Base-by-base conservation (phyloP, 2,888 invertebrate species). In the Zootermopsis nevadensis region DNA sequence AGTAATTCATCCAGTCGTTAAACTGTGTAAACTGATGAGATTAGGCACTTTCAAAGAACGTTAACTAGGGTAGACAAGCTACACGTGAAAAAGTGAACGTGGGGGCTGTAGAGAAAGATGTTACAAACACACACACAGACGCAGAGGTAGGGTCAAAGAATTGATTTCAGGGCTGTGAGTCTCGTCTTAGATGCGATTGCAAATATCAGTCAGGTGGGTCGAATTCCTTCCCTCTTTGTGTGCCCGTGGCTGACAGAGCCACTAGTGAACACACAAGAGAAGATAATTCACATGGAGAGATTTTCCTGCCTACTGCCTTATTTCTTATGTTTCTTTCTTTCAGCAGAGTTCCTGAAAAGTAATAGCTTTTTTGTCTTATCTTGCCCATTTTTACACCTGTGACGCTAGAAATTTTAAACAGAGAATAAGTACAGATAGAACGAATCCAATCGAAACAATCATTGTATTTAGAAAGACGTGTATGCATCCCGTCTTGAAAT, bases 241-340 rank as follows among this genome's bases (percentile, higher is more conserved):
- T 69, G 69, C 33, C 33, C 69, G 31, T 10, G 15, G 33, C 33
- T 69, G 30, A 10, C 69, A 69, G 22, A 33, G 31, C 33, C 69
- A 33, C 33, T n/a, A 60, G n/a, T 8, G 60, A 60, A 27, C n/a
- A 12, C n/a, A 60, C n/a, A 12, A 60, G 27, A 10, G 33, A 12
- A 33, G 33, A 30, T 2, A 33, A 69, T 33, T 69, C 69, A 69
- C 33, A 15, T 30, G 69, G 69, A 31, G 69, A 19, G 69, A 69
- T 69, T 69, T 69, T 69, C 69, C 27, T 69, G 69, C 33, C 69
- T 69, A 22, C 69, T 69, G 69, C 69, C 27, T 33, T 69, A 33
- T 0, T 69, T 69, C 69, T 22, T 33, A 69, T 6, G 33, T 69
- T 33, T 69, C 33, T 69, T 69, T 0, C 69, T 69, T 69, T 69